Evolutionary conservation across 2,797 vertebrate genomes (phyloP).

Genomic region (Xiphophorus birchmanni): DNA sequence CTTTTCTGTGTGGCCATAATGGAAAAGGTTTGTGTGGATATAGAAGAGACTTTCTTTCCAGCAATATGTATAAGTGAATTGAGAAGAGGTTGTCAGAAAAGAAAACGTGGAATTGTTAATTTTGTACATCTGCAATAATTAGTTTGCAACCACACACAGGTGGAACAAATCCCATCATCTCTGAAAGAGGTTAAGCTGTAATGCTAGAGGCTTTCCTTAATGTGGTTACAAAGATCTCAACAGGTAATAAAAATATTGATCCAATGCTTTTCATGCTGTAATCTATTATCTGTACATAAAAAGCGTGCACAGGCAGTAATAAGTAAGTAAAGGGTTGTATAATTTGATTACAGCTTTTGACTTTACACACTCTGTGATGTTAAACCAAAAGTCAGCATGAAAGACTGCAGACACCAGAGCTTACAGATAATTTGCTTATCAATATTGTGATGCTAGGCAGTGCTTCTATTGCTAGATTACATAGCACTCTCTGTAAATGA

Average conservation of each 20-base stretch:
- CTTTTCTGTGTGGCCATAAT: conserved; percentile 41
- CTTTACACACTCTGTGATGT: conserved; percentile 31
- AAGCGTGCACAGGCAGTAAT: conserved; percentile 31
- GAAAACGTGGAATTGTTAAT: conserved; percentile 15
- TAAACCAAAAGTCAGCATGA: conserved; percentile 33
- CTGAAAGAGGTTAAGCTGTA: conserved; percentile 56
- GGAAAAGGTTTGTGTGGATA: not conserved
- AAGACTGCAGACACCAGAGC: conserved; percentile 15
- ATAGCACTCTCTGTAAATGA: conserved; percentile 29
- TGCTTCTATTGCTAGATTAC: conserved; percentile 39
- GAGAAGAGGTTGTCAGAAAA: conserved; percentile 23
- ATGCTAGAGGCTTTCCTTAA: conserved; percentile 63
- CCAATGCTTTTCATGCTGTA: conserved; percentile 52
- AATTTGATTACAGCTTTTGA: conserved; percentile 63
- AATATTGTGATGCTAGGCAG: conserved; percentile 2
- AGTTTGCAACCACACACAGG: conserved; percentile 17
- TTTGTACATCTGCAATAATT: not conserved
- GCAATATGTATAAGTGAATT: conserved; percentile 16
- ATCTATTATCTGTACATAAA: conserved; percentile 66
- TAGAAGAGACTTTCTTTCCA: conserved; percentile 18
- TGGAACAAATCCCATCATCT: conserved; percentile 57
- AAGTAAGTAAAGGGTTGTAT: conserved; percentile 54
- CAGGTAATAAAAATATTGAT: conserved; percentile 73
- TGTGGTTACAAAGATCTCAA: conserved; percentile 63
- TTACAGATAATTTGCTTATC: conserved; percentile 19